Evolutionary conservation across 2,797 vertebrate species (phyloP).

Genomic region (Anguilla anguilla): DNA sequence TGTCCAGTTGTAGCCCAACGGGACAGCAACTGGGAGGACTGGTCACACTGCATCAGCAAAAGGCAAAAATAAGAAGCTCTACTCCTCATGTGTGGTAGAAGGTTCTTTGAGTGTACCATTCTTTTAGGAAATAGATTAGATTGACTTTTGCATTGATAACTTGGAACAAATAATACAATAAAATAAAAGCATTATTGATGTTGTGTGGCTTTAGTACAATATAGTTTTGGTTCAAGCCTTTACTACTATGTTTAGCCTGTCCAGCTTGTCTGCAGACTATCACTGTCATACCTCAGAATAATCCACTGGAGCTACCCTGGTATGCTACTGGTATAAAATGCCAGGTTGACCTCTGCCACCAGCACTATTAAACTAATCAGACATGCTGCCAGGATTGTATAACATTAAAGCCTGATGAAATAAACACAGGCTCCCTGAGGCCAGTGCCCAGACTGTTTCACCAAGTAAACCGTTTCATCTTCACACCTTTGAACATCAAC

Average conservation of each 20-base stretch:
- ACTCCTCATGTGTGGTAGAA: neutral
- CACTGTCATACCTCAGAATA: slow-evolving; percentile 22
- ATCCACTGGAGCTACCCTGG: slow-evolving; percentile 29
- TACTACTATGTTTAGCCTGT: neutral
- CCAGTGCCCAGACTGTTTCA: neutral
- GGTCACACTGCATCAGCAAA: neutral
- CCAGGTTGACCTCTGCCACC: slow-evolving; percentile 37
- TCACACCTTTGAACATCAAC: neutral
- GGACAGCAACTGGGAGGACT: neutral
- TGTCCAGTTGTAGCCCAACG: neutral
- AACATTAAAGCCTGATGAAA: neutral
- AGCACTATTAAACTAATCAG: slow-evolving; percentile 30
- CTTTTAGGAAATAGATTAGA: neutral
- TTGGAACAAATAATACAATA: neutral
- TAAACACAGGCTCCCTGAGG: neutral
- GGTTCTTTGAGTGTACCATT: neutral
- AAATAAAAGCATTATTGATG: neutral
- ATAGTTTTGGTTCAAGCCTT: neutral
- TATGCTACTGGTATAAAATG: slow-evolving; percentile 25
- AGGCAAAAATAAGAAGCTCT: neutral
- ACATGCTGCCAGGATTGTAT: slow-evolving; percentile 14
- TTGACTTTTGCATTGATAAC: neutral
- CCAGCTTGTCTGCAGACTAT: slow-evolving; percentile 7
- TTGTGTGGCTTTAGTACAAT: neutral
- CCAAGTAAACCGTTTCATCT: neutral